Conservation (phyloP, 2,113 vertebrate species). For the Heterochromis multidens region DNA sequence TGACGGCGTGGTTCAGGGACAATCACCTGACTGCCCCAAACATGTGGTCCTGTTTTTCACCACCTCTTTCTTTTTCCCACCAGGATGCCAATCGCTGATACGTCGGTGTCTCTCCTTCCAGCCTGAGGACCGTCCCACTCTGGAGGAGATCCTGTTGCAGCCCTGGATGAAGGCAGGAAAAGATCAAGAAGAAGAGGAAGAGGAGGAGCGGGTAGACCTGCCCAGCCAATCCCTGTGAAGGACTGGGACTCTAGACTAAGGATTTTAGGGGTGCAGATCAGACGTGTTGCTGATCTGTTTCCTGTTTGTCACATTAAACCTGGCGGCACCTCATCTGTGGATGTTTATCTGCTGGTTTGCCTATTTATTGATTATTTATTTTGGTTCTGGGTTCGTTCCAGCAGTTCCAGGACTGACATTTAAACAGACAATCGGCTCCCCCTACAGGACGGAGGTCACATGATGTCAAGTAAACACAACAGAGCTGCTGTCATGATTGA, state of each 20-base stretch:
- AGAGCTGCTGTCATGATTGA: background rate
- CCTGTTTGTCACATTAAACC: background rate
- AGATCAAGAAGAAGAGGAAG: conserved; percentile 23
- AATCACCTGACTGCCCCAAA: background rate
- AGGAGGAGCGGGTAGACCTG: background rate
- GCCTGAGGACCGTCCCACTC: conserved; percentile 77
- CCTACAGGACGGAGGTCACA: background rate
- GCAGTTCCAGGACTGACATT: background rate
- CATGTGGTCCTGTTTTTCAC: background rate
- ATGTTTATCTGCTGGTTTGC: background rate
- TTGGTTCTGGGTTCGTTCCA: background rate
- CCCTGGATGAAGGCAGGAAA: conserved; percentile 76
- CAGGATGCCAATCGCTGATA: conserved; percentile 83
- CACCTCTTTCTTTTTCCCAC: background rate
- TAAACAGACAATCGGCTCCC: background rate
- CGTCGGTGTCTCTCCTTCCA: conserved; percentile 79
- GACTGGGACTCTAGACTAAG: background rate
- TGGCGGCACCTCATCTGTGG: background rate
- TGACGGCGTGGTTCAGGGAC: background rate
- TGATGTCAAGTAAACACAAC: background rate
- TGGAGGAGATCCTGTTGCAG: conserved; percentile 82
- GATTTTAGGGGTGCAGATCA: background rate
- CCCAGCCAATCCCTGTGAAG: conserved; percentile 21
- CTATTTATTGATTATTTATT: conserved; percentile 16
- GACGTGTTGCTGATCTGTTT: background rate